Base-by-base conservation (phyloP, 2,113 vertebrate species). In the Odocoileus virginianus region DNA sequence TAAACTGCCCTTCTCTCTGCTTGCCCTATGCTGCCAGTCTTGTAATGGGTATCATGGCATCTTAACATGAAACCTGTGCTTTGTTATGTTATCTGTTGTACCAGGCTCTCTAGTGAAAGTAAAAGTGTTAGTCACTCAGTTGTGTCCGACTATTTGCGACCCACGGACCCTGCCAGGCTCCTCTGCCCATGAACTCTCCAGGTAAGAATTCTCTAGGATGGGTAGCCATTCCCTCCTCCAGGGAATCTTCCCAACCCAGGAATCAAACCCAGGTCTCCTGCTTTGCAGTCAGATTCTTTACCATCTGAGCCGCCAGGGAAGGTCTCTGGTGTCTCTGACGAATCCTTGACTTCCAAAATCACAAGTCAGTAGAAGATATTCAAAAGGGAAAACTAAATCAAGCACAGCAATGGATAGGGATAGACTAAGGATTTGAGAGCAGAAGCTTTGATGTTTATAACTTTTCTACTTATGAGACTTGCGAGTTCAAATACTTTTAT, bases 61-160 rank as follows among this genome's bases (percentile, higher is more conserved):
- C 43, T 54, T 86, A 54, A 33, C 10, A 7, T 50, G 60, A 93
- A 89, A 30, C 6, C 6, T 86, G 60, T 16, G 74, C 36, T 90
- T 43, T 58, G 11, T 83, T 60, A 27, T 74, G 27, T 7, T 11
- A 36, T 47, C 15, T 28, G n/a, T 33, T 21, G 3, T 60, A 58
- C 13, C 19, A 76, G 64, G 16, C 15, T 78, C 58, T 82, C 91
- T 27, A 52, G 55, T 61, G 54, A 74, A 40, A 40, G 10, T 40
- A 23, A 74, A 74, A 40, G 36, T 74, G 36, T 74, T 74, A 23
- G 2, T 74, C 11, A 36, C 21, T 74, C 19, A 40, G 36, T 13
- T 23, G 67, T 74, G 36, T 40, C 67, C 0, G 0, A 25, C 67
- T 74, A 40, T 74, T 74, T 74, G 10, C 0, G 5, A 12, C 19